Evolutionary conservation across 1,140 invertebrate species (phyloP).

Genomic region (Tetramorium parvispinum): DNA sequence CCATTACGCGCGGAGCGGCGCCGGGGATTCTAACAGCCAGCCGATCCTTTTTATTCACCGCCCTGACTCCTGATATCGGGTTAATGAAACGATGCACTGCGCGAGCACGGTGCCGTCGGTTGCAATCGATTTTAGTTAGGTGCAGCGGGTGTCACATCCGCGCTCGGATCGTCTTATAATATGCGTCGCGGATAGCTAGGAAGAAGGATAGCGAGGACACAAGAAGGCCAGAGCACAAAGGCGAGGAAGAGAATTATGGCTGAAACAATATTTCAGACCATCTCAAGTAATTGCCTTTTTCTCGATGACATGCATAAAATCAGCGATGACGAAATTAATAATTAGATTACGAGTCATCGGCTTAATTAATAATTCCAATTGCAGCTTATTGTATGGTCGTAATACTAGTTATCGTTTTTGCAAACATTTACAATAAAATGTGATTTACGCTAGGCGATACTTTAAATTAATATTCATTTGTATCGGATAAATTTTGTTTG

Average conservation of each 20-base stretch:
- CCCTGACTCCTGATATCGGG: constrained; percentile 30
- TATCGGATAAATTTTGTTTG: neutral
- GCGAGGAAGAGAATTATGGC: neutral
- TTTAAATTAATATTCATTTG: constrained; percentile 1
- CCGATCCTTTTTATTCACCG: constrained; percentile 55
- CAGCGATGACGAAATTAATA: neutral
- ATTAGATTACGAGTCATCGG: neutral
- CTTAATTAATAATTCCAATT: neutral
- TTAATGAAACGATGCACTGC: constrained; percentile 59
- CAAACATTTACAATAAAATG: neutral
- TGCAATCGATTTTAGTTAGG: constrained; percentile 58
- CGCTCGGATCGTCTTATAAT: constrained; percentile 8
- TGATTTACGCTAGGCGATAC: neutral
- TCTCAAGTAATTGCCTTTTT: neutral
- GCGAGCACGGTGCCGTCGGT: neutral
- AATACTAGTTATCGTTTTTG: neutral
- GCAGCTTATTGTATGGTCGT: no score
- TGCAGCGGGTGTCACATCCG: constrained; percentile 31
- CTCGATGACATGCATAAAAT: neutral
- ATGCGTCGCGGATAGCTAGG: neutral
- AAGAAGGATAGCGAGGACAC: neutral
- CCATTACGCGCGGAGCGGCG: constrained; percentile 46
- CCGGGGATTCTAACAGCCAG: neutral
- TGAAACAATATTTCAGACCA: neutral
- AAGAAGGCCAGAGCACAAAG: neutral